phyloP scores from a whole-genome alignment of 2,113 vertebrate genomes.

The Dicaeum eximium region DNA sequence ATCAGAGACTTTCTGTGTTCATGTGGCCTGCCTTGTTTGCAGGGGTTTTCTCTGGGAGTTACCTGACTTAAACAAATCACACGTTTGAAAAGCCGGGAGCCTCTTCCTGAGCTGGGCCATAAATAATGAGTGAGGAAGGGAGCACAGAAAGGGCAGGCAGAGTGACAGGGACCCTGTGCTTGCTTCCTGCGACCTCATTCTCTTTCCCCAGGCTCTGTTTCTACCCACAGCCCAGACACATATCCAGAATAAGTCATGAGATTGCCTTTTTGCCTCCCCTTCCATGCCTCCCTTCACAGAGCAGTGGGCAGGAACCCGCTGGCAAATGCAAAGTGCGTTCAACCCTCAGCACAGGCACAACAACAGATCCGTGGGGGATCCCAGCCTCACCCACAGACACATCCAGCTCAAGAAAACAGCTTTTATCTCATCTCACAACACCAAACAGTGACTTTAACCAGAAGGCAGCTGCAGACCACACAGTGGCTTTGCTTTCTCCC shows the following conservation, averaged over 20 bases:
- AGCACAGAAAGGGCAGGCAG: background rate
- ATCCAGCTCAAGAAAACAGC: background rate
- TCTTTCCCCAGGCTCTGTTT: background rate
- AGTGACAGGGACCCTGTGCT: rapidly evolving
- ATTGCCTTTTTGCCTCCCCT: background rate
- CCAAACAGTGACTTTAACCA: background rate
- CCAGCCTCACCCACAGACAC: rapidly evolving
- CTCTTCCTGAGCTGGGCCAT: background rate
- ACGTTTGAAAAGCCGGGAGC: background rate
- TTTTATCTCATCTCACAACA: background rate
- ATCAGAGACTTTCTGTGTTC: background rate
- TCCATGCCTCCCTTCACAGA: background rate
- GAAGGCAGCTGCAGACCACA: background rate
- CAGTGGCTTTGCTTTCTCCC: background rate
- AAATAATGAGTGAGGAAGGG: background rate
- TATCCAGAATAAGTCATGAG: background rate
- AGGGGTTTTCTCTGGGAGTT: background rate
- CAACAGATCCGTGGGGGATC: rapidly evolving
- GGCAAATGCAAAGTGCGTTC: rapidly evolving
- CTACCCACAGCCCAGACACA: rapidly evolving
- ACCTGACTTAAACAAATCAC: background rate
- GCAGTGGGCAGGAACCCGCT: background rate
- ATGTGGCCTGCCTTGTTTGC: background rate
- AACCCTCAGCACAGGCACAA: rapidly evolving
- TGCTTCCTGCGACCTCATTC: background rate